phyloP scores from a whole-genome alignment of 2,888 invertebrate genomes.

The Stegana nigrithorax region DNA sequence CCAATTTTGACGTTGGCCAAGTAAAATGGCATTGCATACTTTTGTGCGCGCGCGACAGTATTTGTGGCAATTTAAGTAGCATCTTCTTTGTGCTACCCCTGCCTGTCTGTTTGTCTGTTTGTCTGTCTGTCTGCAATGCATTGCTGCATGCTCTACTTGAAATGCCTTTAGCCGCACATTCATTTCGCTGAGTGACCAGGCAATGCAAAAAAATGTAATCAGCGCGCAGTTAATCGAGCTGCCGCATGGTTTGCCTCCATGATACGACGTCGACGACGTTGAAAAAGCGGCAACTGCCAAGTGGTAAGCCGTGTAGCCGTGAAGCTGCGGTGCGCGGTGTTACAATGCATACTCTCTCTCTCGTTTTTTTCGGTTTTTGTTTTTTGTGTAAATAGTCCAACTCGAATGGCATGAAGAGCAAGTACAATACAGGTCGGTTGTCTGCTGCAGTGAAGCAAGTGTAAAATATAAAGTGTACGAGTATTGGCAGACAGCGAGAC shows the following conservation, averaged over 20 bases:
- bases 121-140: too few species aligned
- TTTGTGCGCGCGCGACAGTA: background rate
- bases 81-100: background rate
- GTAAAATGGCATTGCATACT: background rate
- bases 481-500: too few species aligned
- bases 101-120: background rate
- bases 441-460: too few species aligned
- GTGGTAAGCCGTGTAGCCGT: background rate
- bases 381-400: too few species aligned
- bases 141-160: background rate
- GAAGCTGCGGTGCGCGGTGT: background rate
- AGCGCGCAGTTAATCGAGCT: background rate
- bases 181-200: background rate
- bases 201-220: background rate
- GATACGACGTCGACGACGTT: background rate
- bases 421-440: too few species aligned
- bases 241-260: background rate
- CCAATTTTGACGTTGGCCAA: conserved; percentile 29
- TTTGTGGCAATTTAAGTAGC: background rate
- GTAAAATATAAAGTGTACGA: too few species aligned
- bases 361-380: too few species aligned
- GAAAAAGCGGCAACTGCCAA: background rate
- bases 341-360: background rate
- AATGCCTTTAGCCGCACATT: background rate
- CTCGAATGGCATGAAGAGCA: too few species aligned